These are phyloP conservation scores for Holothuria glaberrima DNA, from an alignment of 35 echinoderm and acorn worm genomes.

Conservation along the genomic window DNA sequence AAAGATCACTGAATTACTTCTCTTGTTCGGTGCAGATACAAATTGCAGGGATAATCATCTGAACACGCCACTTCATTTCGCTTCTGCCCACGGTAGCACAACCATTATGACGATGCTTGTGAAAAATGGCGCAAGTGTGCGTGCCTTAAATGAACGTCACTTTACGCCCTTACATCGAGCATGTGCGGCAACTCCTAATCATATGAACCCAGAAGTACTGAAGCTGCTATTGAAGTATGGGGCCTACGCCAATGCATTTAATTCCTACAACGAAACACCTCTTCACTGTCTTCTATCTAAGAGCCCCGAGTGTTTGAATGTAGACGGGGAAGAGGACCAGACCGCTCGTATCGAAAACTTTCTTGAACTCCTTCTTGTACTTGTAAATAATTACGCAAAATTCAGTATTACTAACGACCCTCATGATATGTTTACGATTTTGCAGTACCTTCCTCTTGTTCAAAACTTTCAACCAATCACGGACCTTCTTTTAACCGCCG, in stretches of 20 bases:
- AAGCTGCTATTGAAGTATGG: constrained; percentile 73
- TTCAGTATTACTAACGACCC: constrained; percentile 21
- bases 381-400: constrained; percentile 35
- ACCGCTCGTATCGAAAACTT: background rate
- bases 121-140: constrained; percentile 69
- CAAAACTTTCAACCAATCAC: constrained; percentile 14
- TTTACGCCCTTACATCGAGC: constrained; percentile 89
- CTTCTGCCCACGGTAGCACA: constrained; percentile 76
- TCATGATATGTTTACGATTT: constrained; percentile 39
- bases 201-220: constrained; percentile 68
- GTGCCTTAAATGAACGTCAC: constrained; percentile 67
- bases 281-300: constrained; percentile 68
- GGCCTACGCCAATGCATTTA: constrained; percentile 73
- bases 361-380: constrained; percentile 15
- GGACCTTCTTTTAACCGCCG: background rate
- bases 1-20: constrained; percentile 68
- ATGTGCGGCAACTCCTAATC: constrained; percentile 50
- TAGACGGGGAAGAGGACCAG: background rate
- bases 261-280: constrained; percentile 71
- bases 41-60: constrained; percentile 76
- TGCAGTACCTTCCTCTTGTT: constrained; percentile 22
- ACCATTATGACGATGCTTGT: constrained; percentile 77
- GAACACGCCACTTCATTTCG: constrained; percentile 88
- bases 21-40: constrained; percentile 78
- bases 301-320: constrained; percentile 10